Percentiles rank a stretch among this genome's conserved stretches.
Evolutionary conservation across 2,113 vertebrate species (phyloP).

Genomic region (Triplophysa rosa): DNA sequence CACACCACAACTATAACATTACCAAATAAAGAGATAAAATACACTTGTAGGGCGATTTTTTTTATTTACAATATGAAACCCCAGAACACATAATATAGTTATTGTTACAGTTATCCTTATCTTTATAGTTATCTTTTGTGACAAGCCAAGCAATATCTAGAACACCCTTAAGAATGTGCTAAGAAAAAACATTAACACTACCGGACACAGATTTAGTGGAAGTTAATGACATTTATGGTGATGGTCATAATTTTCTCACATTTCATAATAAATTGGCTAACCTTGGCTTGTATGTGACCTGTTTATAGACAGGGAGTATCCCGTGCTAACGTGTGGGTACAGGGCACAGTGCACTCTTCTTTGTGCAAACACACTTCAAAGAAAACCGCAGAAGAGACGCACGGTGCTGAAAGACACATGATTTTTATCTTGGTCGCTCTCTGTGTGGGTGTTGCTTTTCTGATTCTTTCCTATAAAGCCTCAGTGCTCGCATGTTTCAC

Average conservation of each 20-base stretch:
- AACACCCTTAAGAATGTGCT: too few species aligned
- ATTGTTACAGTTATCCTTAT: too few species aligned
- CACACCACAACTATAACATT: too few species aligned
- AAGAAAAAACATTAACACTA: too few species aligned
- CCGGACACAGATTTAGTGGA: neutral
- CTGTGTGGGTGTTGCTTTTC: constrained; percentile 48
- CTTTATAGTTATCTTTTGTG: too few species aligned
- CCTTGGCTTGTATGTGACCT: constrained; percentile 39
- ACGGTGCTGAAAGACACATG: constrained; percentile 60
- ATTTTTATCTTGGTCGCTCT: constrained; percentile 57
- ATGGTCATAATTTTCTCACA: neutral
- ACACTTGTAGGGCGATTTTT: too few species aligned
- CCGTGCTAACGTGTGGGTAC: constrained; percentile 31
- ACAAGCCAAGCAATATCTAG: too few species aligned
- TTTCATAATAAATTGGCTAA: constrained; percentile 18
- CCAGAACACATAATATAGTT: too few species aligned
- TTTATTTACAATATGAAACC: too few species aligned
- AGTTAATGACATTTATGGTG: neutral
- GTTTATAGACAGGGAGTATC: constrained; percentile 48
- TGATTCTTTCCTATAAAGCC: constrained; percentile 20
- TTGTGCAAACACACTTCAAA: constrained; percentile 62
- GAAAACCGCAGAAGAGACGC: constrained; percentile 58
- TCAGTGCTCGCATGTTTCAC: constrained; percentile 6
- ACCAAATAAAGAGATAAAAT: too few species aligned
- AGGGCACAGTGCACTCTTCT: constrained; percentile 28